Evolutionary conservation across 2,888 invertebrate species (phyloP).

Genomic region (Tetragonisca angustula): DNA sequence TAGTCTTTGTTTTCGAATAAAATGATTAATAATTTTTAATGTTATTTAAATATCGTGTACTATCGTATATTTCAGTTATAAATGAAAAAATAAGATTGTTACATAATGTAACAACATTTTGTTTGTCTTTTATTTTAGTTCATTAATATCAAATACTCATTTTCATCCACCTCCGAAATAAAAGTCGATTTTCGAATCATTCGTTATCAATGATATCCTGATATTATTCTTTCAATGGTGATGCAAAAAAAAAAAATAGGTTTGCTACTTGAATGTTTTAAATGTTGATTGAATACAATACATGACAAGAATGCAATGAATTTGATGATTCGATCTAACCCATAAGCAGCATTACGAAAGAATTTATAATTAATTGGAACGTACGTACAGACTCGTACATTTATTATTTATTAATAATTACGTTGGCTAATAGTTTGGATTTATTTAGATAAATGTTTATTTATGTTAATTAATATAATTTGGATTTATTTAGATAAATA

Average conservation of each 20-base stretch:
- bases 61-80: neutral
- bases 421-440: too few species aligned
- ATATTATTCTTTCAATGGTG: neutral
- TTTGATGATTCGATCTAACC: neutral
- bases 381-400: neutral
- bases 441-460: too few species aligned
- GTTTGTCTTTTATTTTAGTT: neutral
- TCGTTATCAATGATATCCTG: neutral
- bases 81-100: neutral
- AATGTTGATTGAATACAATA: neutral
- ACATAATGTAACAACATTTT: too few species aligned
- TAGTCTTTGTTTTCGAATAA: neutral
- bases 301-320: conserved; percentile 1
- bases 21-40: neutral
- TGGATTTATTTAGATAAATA: too few species aligned
- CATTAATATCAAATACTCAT: neutral
- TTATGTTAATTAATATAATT: too few species aligned
- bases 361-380: neutral
- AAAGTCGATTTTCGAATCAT: neutral
- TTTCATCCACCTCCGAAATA: neutral
- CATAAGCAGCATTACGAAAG: neutral
- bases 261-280: neutral
- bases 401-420: neutral
- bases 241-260: too few species aligned
- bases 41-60: rapidly evolving